A percentile compares a stretch with the other conserved stretches of the same genome.
These are phyloP conservation scores for Anaspis maculata DNA, from an alignment of 2,888 invertebrate genomes.

Conservation along the genomic window DNA sequence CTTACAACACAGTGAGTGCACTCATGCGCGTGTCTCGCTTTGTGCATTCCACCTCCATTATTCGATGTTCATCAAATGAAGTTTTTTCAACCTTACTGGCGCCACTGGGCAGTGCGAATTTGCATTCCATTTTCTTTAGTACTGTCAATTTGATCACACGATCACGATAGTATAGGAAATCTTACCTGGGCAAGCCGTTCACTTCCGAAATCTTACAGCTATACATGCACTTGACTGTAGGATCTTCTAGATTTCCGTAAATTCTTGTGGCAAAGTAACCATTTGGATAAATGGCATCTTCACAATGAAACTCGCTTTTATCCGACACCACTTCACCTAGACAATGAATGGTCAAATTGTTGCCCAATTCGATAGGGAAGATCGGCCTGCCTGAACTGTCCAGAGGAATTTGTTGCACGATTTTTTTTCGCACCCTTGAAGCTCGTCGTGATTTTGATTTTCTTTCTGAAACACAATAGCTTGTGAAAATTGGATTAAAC, in stretches of 20 bases:
- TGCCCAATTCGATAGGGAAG: conserved; percentile 65
- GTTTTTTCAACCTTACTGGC: too few species aligned
- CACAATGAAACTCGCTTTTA: conserved; percentile 59
- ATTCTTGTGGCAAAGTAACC: conserved; percentile 70
- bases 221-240: conserved; percentile 62
- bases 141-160: background rate
- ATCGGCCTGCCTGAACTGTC: conserved; percentile 60
- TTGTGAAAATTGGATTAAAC: too few species aligned
- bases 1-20: too few species aligned
- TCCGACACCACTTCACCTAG: conserved; percentile 67
- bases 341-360: conserved; percentile 62
- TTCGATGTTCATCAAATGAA: too few species aligned
- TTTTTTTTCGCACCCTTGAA: conserved; percentile 38
- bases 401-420: conserved; percentile 55
- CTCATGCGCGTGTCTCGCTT: too few species aligned
- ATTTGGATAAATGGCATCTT: conserved; percentile 66
- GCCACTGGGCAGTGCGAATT: too few species aligned
- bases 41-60: too few species aligned
- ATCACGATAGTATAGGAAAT: conserved; percentile 4
- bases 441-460: conserved; percentile 23
- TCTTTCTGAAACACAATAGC: too few species aligned
- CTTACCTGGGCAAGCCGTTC: conserved; percentile 57
- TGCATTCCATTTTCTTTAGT: too few species aligned
- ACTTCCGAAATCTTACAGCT: conserved; percentile 75
- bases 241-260: conserved; percentile 64